Base-by-base conservation (phyloP, 2,797 vertebrate species). In the Sparidentex hasta region DNA sequence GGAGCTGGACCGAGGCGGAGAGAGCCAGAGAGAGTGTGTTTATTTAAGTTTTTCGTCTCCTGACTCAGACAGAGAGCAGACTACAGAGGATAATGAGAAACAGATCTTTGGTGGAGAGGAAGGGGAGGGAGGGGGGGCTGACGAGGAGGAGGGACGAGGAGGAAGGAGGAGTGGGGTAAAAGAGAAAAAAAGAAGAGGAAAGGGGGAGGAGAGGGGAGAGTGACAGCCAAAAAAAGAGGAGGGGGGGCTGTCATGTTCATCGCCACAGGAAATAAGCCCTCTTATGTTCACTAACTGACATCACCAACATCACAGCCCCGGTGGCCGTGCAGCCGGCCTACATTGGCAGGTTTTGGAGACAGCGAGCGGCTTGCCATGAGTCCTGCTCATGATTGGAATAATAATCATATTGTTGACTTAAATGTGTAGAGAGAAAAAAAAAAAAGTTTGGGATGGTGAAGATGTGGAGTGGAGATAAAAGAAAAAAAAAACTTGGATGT, bases 11-110 rank as follows among this genome's bases (percentile, higher is more conserved):
- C 11, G 83, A 56, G 67, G 48, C 61, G 66, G 79, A 89, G 81
- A 85, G 81, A 81, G 85, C 55, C 71, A 66, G 82, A 55, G 71
- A 81, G 85, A 81, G 89, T 27, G 85, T 94, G 94, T 96, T 95
- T 96, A 94, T 96, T 95, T 93, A 94, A 95, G 93, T 95, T 95
- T 92, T 94, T 95, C 80, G 90, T 95, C 93, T 95, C 91, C 92
- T 88, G 92, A 94, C 93, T 95, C 92, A 94, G 95, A 95, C 95
- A 95, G 93, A 92, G 93, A 93, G 93, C 93, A 95, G 93, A 95
- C 93, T 94, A 83, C 93, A 93, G 93, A 88, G 90, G 90, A 94
- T 96, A 96, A 96, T 95, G 93, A 95, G 94, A 96, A 96, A 91
- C 95, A 96, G 95, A 96, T 94, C 92, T 92, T 87, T 85, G 83